Percentiles rank a stretch among this genome's conserved stretches.
Conservation (phyloP, 2,888 invertebrate genomes). For the Epirrhoe tristata region DNA sequence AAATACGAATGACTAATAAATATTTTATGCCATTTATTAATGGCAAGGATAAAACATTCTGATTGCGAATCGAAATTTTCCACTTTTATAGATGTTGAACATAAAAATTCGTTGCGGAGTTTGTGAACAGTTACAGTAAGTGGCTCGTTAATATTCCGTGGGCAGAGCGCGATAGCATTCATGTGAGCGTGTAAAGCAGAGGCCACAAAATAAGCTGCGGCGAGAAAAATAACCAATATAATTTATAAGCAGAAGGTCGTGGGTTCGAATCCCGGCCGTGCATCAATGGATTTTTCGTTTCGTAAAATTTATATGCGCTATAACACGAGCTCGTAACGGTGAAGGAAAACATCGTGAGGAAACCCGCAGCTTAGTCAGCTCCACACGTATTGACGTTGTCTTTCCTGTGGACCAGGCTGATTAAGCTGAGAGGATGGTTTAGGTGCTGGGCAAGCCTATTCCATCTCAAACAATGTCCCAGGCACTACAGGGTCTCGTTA, state of each 20-base stretch:
- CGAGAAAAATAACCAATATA: constrained; percentile 33
- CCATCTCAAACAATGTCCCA: no score
- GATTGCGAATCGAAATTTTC: constrained; percentile 52
- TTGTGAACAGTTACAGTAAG: constrained; percentile 63
- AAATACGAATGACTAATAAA: constrained; percentile 42
- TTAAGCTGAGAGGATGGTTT: no score
- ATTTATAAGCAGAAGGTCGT: constrained; percentile 24
- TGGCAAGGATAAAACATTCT: constrained; percentile 48
- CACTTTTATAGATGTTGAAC: constrained; percentile 52
- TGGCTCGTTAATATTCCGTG: constrained; percentile 67
- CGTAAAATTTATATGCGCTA: no score
- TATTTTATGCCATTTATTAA: constrained; percentile 43
- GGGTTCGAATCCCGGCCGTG: no score
- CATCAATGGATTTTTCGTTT: no score
- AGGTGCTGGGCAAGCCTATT: no score
- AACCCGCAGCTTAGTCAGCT: no score
- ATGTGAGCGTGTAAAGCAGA: constrained; percentile 56
- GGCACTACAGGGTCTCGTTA: no score
- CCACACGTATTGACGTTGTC: no score
- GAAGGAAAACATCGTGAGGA: no score
- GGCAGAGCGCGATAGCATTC: constrained; percentile 63
- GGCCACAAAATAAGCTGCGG: constrained; percentile 50
- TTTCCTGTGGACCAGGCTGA: no score
- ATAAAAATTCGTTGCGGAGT: constrained; percentile 57
- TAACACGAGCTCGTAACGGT: no score